These are phyloP conservation scores for Dipodomys merriami DNA, from an alignment of 2,113 vertebrate genomes.

Conservation along the genomic window DNA sequence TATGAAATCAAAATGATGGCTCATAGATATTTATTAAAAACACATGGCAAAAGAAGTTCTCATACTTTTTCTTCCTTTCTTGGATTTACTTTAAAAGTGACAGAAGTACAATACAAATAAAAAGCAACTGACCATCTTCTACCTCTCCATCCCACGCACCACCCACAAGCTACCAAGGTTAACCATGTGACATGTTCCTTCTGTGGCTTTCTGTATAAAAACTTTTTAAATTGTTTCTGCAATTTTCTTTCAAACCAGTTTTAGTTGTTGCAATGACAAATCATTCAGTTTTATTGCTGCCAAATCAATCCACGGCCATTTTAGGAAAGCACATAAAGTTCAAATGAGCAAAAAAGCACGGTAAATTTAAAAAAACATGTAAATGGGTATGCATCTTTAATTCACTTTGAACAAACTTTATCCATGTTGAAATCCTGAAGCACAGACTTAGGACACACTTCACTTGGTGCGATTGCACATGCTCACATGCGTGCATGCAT, in stretches of 20 bases:
- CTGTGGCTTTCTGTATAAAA: background rate
- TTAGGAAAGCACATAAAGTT: background rate
- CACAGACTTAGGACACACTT: background rate
- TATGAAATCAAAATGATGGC: background rate
- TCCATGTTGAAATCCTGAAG: constrained; percentile 2
- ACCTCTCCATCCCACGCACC: background rate
- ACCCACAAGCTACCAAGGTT: background rate
- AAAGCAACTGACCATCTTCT: background rate
- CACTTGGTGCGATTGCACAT: background rate
- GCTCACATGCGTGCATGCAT: background rate
- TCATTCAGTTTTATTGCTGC: background rate
- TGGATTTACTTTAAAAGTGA: constrained; percentile 28
- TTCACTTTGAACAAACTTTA: background rate
- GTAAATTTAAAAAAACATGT: constrained; percentile 2
- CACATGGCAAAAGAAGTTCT: background rate
- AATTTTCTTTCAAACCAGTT: background rate
- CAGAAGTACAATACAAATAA: background rate
- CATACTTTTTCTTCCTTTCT: background rate
- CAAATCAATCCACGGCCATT: background rate
- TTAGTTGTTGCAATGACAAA: background rate
- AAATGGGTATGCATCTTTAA: background rate
- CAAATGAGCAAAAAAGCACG: background rate
- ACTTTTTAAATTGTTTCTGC: background rate
- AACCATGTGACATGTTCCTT: background rate
- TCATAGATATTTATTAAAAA: constrained; percentile 4